A percentile compares a stretch with the other conserved stretches of the same genome.
These are phyloP conservation scores for Muntiacus muntjak DNA, from an alignment of 2,113 vertebrate genomes.

Conservation along the genomic window DNA sequence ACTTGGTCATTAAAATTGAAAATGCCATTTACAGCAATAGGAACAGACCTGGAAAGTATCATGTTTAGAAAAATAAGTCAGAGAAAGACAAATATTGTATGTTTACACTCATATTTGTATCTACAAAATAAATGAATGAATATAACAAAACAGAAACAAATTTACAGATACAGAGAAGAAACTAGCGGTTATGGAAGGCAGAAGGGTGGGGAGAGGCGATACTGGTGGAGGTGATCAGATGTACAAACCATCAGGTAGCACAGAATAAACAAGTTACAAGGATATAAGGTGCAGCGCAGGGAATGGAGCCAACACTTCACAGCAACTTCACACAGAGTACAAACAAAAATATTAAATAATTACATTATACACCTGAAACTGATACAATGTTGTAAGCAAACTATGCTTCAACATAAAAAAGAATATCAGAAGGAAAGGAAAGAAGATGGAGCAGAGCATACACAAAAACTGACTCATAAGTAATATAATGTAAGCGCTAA, in stretches of 20 bases:
- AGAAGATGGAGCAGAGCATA: background rate
- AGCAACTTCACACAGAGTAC: background rate
- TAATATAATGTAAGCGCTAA: background rate
- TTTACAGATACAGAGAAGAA: background rate
- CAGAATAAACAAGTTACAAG: background rate
- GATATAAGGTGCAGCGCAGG: background rate
- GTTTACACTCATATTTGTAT: background rate
- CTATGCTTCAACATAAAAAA: background rate
- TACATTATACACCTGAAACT: background rate
- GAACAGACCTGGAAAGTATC: background rate
- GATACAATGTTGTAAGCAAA: background rate
- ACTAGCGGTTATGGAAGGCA: background rate
- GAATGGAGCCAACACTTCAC: too few species aligned
- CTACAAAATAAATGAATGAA: background rate
- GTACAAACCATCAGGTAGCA: background rate
- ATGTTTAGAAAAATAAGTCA: background rate
- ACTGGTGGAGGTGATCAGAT: background rate
- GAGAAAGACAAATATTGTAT: background rate
- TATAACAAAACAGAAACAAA: background rate
- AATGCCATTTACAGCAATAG: background rate
- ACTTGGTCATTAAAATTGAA: background rate
- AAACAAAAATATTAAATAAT: rapidly evolving
- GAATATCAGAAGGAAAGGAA: background rate
- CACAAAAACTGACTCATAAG: background rate
- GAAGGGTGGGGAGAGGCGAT: background rate